Evolutionary conservation across 2,797 vertebrate genomes (phyloP), one percentile per base, ranked within the genome.

Genomic region (Gephyroberyx darwinii): DNA sequence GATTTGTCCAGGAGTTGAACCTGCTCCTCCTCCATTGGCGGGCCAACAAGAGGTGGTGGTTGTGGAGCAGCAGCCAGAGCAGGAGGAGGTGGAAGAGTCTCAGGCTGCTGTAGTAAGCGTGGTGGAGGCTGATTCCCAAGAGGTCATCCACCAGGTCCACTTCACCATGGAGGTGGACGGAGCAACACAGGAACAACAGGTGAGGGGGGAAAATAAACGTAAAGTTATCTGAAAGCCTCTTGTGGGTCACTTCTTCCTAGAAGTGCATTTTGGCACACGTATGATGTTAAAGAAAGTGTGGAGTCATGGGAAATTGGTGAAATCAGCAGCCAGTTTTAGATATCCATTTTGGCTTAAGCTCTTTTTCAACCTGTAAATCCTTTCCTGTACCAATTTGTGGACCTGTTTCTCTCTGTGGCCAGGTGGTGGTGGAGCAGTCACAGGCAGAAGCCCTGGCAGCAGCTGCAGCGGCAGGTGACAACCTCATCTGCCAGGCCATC

Each of bases 401-500:
- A 39, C 30, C n/a, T 60, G 14, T 35, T 13, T 68, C 30, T 26
- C 10, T 19, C 16, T 68, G n/a, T 53, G 43, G 22, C 1, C 71
- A 93, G 92, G 89, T 93, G 65, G 85, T 93, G 22, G 88, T 92
- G 1, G 89, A 92, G 12, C 90, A 92, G 82, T 88, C 91, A 47
- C 94, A 96, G 22, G 90, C 87, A 0, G 92, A 92, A 37, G 84
- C 89, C 6, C 93, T 96, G n/a, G 92, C 87, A 0, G 93, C 91
- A 65, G 90, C 90, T 0, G 90, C 89, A 16, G 88, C 89, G 5
- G 89, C 86, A 5, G 95, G 92, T 0, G 95, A 98, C 89, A 96
- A 95, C 70, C 93, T 98, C 75, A 95, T 99, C 81, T 95, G 96
- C 73, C 96, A 98, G 87, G 97, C 97, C 86, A 96, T 99, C 91